These are phyloP conservation scores for Parasteatoda lunata DNA, from an alignment of 2,888 invertebrate genomes.

Conservation along the genomic window DNA sequence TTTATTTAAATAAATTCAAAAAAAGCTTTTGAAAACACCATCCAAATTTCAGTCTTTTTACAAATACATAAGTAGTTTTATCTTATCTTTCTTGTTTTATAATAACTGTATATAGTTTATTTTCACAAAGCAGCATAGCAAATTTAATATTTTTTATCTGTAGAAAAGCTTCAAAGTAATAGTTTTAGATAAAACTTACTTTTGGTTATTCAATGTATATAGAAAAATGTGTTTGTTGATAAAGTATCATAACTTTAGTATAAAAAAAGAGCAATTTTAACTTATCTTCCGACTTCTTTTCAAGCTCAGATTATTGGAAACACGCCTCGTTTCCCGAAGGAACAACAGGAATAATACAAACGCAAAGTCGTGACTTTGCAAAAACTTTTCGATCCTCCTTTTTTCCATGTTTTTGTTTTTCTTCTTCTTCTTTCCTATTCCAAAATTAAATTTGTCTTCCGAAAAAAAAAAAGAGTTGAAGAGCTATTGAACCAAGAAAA, in stretches of 20 bases:
- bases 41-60: no score
- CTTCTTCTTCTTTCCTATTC: constrained; percentile 7
- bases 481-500: constrained; percentile 43
- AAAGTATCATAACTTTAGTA: background rate
- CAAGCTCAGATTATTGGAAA: constrained; percentile 51
- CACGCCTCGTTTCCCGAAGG: constrained; percentile 18
- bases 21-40: no score
- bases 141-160: no score
- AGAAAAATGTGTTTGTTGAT: no score
- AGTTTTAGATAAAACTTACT: no score
- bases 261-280: constrained; percentile 13
- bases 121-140: no score
- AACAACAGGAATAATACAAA: constrained; percentile 26
- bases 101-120: no score
- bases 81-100: no score
- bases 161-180: background rate
- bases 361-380: constrained; percentile 47
- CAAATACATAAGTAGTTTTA: no score
- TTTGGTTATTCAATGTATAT: no score
- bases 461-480: constrained; percentile 46
- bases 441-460: constrained; percentile 51
- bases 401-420: background rate
- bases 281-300: constrained; percentile 25
- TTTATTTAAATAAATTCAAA: no score
- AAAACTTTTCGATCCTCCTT: constrained; percentile 22